These are phyloP conservation scores for Zingel zingel DNA, from an alignment of 2,113 vertebrate species.

Conservation along the genomic window DNA sequence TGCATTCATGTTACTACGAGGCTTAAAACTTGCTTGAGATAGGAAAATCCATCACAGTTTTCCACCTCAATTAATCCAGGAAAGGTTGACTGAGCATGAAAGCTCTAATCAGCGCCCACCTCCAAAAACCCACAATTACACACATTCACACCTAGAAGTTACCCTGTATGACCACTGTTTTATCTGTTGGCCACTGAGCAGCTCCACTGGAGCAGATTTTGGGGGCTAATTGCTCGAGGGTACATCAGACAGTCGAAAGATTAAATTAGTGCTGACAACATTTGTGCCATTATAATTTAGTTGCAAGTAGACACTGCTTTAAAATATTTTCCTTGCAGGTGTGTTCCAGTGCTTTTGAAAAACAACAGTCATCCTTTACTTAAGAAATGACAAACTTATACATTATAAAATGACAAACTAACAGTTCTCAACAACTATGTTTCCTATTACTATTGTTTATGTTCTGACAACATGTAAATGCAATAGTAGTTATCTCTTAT, in stretches of 20 bases:
- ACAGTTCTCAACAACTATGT: background rate
- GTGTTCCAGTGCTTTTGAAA: background rate
- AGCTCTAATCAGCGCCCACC: background rate
- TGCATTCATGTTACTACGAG: background rate
- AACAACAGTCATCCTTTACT: background rate
- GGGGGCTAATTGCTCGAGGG: background rate
- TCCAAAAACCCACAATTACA: background rate
- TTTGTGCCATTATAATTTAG: background rate
- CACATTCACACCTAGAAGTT: background rate
- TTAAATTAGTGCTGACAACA: background rate
- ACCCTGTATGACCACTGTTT: background rate
- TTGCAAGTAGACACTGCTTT: background rate
- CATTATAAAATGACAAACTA: background rate
- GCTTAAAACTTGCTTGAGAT: background rate
- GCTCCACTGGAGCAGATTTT: slow-evolving; percentile 3
- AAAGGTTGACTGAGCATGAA: background rate
- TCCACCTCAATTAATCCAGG: background rate
- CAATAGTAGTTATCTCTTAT: background rate
- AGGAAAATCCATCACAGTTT: slow-evolving; percentile 13
- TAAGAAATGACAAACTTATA: background rate
- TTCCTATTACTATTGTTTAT: background rate
- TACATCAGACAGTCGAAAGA: background rate
- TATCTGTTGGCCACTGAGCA: slow-evolving; percentile 3
- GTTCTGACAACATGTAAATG: background rate
- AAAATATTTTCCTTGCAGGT: background rate